Conservation (phyloP, 2,797 vertebrate genomes). For the Gambusia yucatana region DNA sequence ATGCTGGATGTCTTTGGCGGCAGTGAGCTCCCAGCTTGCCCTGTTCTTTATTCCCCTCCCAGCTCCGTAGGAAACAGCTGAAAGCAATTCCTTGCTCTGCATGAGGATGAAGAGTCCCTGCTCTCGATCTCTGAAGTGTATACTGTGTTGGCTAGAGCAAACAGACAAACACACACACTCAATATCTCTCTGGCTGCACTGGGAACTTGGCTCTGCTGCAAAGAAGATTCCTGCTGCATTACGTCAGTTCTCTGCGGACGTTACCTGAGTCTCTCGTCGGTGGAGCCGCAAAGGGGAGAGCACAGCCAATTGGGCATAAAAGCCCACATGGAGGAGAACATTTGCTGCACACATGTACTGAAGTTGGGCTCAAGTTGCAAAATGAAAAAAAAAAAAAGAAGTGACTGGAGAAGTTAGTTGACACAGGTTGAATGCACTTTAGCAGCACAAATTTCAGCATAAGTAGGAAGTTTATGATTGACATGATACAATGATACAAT, state of each 20-base stretch:
- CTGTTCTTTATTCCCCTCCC: slow-evolving; percentile 30
- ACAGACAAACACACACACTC: slow-evolving; percentile 22
- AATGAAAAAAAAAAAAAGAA: neutral
- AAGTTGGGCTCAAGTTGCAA: neutral
- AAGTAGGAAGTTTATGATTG: neutral
- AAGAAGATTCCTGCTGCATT: slow-evolving; percentile 79
- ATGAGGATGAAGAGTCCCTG: slow-evolving; percentile 50
- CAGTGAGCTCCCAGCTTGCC: slow-evolving; percentile 48
- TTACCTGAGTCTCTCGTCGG: slow-evolving; percentile 57
- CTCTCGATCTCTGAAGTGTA: slow-evolving; percentile 58
- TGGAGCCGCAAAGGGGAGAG: slow-evolving; percentile 54
- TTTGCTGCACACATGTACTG: neutral
- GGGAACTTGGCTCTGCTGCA: slow-evolving; percentile 65
- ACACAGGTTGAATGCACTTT: neutral
- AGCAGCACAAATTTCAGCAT: neutral
- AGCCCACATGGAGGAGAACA: neutral
- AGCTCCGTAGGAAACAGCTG: slow-evolving; percentile 70
- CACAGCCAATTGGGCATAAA: slow-evolving; percentile 32
- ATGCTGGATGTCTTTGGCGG: slow-evolving; percentile 41
- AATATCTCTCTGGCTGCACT: slow-evolving; percentile 59
- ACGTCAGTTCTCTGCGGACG: slow-evolving; percentile 70
- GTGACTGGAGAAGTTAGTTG: neutral
- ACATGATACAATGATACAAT: neutral
- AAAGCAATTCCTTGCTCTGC: slow-evolving; percentile 71
- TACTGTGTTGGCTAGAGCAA: slow-evolving; percentile 52